These are phyloP conservation scores for Pseudomyrmex concolor DNA, from an alignment of 1,140 invertebrate species.

Conservation along the genomic window DNA sequence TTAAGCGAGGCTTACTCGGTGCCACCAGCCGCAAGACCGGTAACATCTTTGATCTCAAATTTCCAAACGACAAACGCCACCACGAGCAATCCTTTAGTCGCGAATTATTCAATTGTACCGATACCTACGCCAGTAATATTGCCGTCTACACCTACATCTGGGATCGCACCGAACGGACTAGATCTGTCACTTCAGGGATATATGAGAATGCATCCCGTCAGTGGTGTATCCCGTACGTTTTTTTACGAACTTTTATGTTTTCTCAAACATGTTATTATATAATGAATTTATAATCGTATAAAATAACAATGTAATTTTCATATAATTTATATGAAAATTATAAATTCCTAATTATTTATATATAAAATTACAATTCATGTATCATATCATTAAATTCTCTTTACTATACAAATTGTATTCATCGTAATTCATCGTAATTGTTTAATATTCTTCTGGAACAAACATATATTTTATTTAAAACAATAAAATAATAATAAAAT, in stretches of 20 bases:
- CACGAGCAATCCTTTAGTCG: conserved; percentile 76
- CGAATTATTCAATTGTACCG: conserved; percentile 84
- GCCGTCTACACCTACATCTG: conserved; percentile 66
- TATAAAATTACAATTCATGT: too few species aligned
- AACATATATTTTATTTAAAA: too few species aligned
- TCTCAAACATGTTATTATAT: too few species aligned
- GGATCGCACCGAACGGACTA: conserved; percentile 70
- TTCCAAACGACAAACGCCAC: conserved; percentile 69
- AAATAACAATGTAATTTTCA: not conserved
- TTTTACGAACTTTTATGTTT: not conserved
- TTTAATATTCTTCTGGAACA: not conserved
- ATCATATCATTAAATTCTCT: too few species aligned
- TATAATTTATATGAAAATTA: not conserved
- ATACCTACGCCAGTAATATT: conserved; percentile 77
- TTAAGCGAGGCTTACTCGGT: conserved; percentile 85
- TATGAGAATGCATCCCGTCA: conserved; percentile 85
- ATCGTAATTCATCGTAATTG: too few species aligned
- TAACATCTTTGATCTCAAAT: conserved; percentile 72
- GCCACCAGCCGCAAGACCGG: conserved; percentile 84
- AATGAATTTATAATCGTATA: too few species aligned
- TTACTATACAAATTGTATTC: too few species aligned
- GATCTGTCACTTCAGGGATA: conserved; percentile 83
- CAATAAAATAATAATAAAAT: not conserved
- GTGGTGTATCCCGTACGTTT: conserved; percentile 67
- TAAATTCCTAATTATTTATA: too few species aligned